phyloP scores from a whole-genome alignment of 1,140 invertebrate species.

The Gryllus bimaculatus region DNA sequence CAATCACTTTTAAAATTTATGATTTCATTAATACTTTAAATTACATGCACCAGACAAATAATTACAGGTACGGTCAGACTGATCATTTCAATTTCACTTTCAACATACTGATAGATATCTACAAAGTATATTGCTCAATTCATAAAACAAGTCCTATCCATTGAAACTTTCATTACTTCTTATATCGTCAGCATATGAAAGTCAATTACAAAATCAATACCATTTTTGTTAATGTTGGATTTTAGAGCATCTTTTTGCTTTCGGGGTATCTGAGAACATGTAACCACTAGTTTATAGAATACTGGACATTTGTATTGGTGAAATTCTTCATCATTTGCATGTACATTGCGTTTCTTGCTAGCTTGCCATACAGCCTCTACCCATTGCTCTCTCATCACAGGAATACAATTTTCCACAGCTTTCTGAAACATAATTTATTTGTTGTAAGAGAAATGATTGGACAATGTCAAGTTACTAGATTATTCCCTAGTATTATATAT shows the following conservation, averaged over 20 bases:
- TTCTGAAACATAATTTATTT: conserved; percentile 39
- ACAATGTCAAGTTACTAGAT: too few species aligned
- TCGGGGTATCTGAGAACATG: conserved; percentile 61
- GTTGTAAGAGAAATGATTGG: too few species aligned
- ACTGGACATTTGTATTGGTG: conserved; percentile 58
- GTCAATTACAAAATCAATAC: conserved; percentile 28
- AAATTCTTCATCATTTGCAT: conserved; percentile 53
- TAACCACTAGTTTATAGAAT: conserved; percentile 70
- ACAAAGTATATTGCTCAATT: background rate
- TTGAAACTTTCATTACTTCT: background rate
- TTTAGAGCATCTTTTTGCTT: conserved; percentile 59
- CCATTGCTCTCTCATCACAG: conserved; percentile 72
- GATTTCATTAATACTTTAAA: too few species aligned
- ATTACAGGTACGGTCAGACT: too few species aligned
- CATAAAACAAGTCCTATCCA: background rate
- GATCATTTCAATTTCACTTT: background rate
- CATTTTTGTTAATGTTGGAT: conserved; percentile 59
- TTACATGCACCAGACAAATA: too few species aligned
- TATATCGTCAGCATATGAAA: background rate
- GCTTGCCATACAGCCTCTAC: conserved; percentile 66
- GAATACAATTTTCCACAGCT: conserved; percentile 57
- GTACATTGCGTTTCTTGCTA: conserved; percentile 49
- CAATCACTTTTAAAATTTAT: too few species aligned
- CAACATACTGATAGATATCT: background rate
- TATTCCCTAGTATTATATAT: too few species aligned